Base-by-base conservation (phyloP, 1,140 invertebrate species). In the Sitobion miscanthi region DNA sequence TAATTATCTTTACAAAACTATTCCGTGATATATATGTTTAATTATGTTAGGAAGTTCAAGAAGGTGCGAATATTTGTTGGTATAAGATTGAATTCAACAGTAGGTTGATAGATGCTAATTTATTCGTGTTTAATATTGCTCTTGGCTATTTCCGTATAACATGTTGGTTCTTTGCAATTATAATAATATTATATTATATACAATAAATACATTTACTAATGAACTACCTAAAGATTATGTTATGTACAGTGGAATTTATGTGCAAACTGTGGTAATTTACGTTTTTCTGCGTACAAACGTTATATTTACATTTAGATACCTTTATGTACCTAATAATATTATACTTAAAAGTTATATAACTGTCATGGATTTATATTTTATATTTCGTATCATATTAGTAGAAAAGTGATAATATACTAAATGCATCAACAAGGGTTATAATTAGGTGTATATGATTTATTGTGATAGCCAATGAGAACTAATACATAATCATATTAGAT, bases 41-140 rank as follows among this genome's bases (percentile, higher is more conserved):
- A 77, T 77, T 77, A 77, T n/a, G n/a, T n/a, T 35, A 35, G 14
- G 14, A 69, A 69, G 62, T 69, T 69, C 14, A 6, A 5, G 30
- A n/a, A 77, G 30, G 14, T 77, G 30, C 1, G 30, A 77, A 77
- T 77, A 77, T 77, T n/a, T 77, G 62, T n/a, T 17, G 30, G 14
- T n/a, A n/a, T 77, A 17, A 77, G 62, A 77, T 77, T 77, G 30
- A n/a, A 77, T n/a, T 77, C 62, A 77, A 77, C n/a, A 77, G 62
- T n/a, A 14, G 14, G 14, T n/a, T 77, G n/a, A 77, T 77, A 69
- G 17, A 69, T 69, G 62, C 62, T 69, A 77, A 77, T 77, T 77
- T 77, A 77, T 77, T 77, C 62, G 62, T 77, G n/a, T n/a, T 77
- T 77, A n/a, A 77, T 77, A 77, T n/a, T 77, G 14, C 30, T 77